Conservation (phyloP, 2,113 vertebrate genomes). For the Electrona antarctica region DNA sequence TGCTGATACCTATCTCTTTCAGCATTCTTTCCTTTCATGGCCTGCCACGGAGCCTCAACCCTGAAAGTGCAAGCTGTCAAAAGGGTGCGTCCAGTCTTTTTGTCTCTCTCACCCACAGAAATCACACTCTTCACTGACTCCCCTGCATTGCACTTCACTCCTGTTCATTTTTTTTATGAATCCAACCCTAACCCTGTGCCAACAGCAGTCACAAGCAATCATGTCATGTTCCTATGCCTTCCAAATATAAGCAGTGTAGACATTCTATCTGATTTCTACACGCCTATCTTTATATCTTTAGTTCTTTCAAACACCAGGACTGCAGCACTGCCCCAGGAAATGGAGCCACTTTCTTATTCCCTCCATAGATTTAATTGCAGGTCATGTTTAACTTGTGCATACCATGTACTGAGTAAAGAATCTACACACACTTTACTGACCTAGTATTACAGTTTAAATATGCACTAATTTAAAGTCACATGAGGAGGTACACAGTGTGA, state of each 20-base stretch:
- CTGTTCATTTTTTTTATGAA: conserved; percentile 44
- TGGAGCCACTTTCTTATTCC: background rate
- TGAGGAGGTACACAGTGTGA: background rate
- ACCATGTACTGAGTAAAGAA: background rate
- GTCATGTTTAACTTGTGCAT: conserved; percentile 18
- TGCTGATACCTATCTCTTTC: conserved; percentile 69
- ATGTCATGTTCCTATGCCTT: conserved; percentile 38
- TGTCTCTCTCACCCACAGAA: conserved; percentile 37
- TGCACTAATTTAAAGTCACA: background rate
- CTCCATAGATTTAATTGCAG: conserved; percentile 22
- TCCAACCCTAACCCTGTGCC: conserved; percentile 23
- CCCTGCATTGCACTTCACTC: conserved; percentile 34
- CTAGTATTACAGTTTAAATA: no score
- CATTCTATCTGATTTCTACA: conserved; percentile 58
- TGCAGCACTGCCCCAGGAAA: conserved; percentile 10
- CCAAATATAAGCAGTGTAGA: conserved; percentile 36
- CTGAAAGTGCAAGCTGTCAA: conserved; percentile 44
- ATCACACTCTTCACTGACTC: conserved; percentile 15
- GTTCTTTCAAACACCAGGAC: conserved; percentile 43
- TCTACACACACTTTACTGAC: no score
- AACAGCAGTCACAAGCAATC: conserved; percentile 54
- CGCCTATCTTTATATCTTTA: conserved; percentile 51
- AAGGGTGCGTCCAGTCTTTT: conserved; percentile 35
- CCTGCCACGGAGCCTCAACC: conserved; percentile 52
- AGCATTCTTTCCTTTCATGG: conserved; percentile 66